phyloP scores from a whole-genome alignment of 1,140 invertebrate species.

The Saccostrea glomerata region DNA sequence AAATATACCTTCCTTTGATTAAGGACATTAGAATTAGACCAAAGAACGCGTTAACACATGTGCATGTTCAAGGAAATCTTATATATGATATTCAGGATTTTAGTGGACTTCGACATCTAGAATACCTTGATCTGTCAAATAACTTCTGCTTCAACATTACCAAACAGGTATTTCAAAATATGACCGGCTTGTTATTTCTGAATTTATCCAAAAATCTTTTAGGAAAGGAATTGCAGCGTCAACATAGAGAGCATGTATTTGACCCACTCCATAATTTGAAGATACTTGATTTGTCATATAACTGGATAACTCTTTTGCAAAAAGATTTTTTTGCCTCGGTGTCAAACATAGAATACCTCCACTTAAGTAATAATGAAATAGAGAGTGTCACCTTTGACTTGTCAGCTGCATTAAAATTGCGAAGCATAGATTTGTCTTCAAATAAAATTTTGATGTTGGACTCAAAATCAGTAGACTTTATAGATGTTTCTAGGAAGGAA shows the following conservation, averaged over 20 bases:
- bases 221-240: background rate
- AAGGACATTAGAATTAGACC: background rate
- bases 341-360: too few relatives aligned
- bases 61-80: background rate
- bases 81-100: background rate
- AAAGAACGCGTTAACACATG: background rate
- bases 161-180: background rate
- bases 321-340: too few relatives aligned
- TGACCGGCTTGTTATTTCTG: background rate
- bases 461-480: too few relatives aligned
- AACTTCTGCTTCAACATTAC: background rate
- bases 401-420: too few relatives aligned
- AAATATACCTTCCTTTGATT: background rate
- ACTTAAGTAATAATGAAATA: too few relatives aligned
- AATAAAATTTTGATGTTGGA: too few relatives aligned
- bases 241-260: background rate
- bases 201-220: background rate
- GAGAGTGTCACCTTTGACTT: too few relatives aligned
- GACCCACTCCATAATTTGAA: background rate
- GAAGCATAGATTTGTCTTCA: too few relatives aligned
- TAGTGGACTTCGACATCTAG: background rate
- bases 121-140: background rate
- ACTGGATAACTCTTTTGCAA: too few relatives aligned
- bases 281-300: background rate
- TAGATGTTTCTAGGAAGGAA: too few relatives aligned